phyloP scores from a whole-genome alignment of 2,797 vertebrate genomes.

The Catharus ustulatus region DNA sequence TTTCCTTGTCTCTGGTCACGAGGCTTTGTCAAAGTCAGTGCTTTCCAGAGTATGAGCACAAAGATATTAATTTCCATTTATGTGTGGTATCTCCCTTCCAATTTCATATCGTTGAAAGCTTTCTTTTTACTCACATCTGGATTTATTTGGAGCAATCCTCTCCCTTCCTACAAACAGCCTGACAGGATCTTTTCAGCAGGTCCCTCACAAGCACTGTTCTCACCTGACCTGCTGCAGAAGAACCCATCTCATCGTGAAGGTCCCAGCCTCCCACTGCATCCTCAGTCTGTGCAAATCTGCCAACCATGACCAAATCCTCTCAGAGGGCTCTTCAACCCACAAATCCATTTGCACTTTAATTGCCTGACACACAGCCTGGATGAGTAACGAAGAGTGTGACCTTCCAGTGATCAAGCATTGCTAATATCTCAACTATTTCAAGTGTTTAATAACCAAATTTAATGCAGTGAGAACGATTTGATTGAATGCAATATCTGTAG shows the following conservation, averaged over 20 bases:
- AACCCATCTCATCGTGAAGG: background rate
- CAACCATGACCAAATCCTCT: constrained; percentile 4
- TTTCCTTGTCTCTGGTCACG: background rate
- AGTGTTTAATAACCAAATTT: constrained; percentile 51
- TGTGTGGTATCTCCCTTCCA: background rate
- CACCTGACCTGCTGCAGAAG: background rate
- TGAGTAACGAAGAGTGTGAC: constrained; percentile 36
- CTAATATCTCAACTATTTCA: constrained; percentile 43
- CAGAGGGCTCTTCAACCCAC: constrained; percentile 12
- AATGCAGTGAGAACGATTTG: constrained; percentile 39
- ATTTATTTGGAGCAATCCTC: background rate
- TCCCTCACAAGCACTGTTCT: background rate
- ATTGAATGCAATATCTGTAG: constrained; percentile 42
- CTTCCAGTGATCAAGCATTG: background rate
- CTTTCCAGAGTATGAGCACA: background rate
- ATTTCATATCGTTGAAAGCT: background rate
- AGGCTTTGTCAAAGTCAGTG: background rate
- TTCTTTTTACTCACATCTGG: rapidly evolving
- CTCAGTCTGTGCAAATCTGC: background rate
- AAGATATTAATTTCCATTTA: background rate
- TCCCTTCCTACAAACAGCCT: background rate
- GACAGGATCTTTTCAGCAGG: background rate
- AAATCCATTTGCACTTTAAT: constrained; percentile 47
- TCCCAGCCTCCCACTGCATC: background rate
- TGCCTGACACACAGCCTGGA: background rate